phyloP scores from a whole-genome alignment of 2,797 vertebrate species.

The Agapornis canus region DNA sequence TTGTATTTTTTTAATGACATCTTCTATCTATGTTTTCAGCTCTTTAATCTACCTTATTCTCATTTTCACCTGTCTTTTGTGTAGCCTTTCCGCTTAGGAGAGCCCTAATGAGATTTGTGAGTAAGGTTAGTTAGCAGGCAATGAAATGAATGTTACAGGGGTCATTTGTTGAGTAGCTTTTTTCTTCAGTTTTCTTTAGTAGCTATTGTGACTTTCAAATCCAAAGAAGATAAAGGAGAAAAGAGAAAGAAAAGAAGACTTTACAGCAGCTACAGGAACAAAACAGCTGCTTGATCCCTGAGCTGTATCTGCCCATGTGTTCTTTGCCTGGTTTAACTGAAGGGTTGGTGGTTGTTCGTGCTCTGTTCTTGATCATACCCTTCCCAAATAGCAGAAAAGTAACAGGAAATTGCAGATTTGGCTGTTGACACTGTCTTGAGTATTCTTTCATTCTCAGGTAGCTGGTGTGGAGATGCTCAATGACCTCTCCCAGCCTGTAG shows the following conservation, averaged over 20 bases:
- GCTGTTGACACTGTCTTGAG: background rate
- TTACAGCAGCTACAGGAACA: background rate
- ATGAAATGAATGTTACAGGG: background rate
- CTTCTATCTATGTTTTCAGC: background rate
- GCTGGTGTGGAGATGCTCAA: background rate
- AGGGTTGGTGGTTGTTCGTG: background rate
- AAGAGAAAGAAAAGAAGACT: background rate
- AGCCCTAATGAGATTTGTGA: slow-evolving; percentile 26
- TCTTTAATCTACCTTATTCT: background rate
- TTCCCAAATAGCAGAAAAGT: background rate
- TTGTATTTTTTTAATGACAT: background rate
- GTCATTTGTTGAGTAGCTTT: background rate
- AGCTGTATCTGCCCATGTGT: background rate
- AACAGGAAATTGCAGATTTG: background rate
- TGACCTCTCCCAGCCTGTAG: background rate
- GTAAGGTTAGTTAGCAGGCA: slow-evolving; percentile 6
- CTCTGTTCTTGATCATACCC: background rate
- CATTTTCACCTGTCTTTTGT: slow-evolving; percentile 6
- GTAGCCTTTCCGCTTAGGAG: background rate
- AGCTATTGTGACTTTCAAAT: background rate
- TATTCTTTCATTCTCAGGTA: background rate
- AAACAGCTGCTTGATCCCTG: background rate
- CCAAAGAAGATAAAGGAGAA: background rate
- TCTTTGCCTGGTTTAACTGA: background rate
- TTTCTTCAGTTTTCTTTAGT: background rate